Conservation (phyloP, 2,113 vertebrate species). For the Microtus oregoni region DNA sequence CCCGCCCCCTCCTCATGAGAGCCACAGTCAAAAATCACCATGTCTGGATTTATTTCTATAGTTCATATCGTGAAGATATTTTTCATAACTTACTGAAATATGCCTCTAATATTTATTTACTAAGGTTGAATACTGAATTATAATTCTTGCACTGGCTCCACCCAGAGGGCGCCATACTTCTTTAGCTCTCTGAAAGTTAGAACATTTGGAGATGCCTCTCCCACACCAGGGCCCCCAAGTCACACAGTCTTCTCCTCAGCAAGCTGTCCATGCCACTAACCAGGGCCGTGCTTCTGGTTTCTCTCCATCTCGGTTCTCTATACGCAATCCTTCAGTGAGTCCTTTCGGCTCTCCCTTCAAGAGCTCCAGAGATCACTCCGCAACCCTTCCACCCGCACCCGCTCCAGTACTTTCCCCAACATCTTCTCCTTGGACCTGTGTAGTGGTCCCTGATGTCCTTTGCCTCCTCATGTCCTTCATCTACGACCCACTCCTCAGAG, state of each 20-base stretch:
- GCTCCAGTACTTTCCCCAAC: rapidly evolving
- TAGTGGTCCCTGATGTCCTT: not conserved
- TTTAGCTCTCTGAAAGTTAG: not conserved
- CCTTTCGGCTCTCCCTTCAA: not conserved
- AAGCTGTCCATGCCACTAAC: not conserved
- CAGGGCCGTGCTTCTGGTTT: not conserved
- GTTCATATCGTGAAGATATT: not conserved
- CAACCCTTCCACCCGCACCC: not conserved
- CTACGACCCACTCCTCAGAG: not conserved
- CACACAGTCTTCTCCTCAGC: not conserved
- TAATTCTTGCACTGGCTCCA: not conserved
- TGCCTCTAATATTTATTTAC: not conserved
- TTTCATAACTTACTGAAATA: not conserved
- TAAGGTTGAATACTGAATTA: not conserved
- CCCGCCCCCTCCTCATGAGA: not conserved
- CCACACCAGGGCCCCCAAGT: not conserved
- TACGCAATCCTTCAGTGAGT: not conserved
- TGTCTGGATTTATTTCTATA: not conserved
- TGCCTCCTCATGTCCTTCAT: not conserved
- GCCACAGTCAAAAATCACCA: not conserved
- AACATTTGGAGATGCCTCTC: not conserved
- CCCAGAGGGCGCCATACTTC: not conserved
- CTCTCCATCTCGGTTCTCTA: not conserved
- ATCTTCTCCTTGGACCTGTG: rapidly evolving
- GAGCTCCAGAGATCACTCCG: too few species aligned